These are phyloP conservation scores for Sipunculus nudus DNA, from an alignment of 2,888 invertebrate genomes.

Conservation along the genomic window DNA sequence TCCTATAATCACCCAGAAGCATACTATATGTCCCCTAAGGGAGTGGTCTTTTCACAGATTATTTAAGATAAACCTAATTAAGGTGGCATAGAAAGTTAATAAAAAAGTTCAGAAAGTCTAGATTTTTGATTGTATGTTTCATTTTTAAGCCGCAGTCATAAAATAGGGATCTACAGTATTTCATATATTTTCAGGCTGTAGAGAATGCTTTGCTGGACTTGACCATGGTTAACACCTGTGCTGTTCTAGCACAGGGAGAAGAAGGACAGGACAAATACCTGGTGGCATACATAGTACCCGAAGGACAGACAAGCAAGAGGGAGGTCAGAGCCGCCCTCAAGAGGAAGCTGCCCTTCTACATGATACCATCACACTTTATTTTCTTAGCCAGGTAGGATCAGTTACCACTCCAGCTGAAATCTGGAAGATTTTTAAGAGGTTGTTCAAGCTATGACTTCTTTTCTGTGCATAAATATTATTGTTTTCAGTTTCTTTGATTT, in stretches of 20 bases:
- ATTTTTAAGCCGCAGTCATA: no score
- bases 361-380: slow-evolving; percentile 67
- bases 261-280: slow-evolving; percentile 67
- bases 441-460: background rate
- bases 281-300: slow-evolving; percentile 65
- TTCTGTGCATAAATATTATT: background rate
- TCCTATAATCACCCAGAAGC: no score
- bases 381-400: slow-evolving; percentile 57
- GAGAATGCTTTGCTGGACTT: slow-evolving; percentile 64
- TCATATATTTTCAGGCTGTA: slow-evolving; percentile 66
- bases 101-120: no score
- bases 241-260: slow-evolving; percentile 63
- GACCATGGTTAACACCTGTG: slow-evolving; percentile 59
- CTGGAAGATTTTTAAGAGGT: background rate
- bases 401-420: no score
- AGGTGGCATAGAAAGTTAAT: no score
- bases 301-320: slow-evolving; percentile 57
- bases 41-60: no score
- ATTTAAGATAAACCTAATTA: no score
- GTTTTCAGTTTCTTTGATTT: background rate
- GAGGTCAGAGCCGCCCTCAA: slow-evolving; percentile 63
- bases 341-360: slow-evolving; percentile 66
- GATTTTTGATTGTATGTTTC: no score
- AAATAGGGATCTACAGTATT: no score
- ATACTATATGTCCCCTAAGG: no score